These are phyloP conservation scores for Epinephelus awoara DNA, from an alignment of 2,797 vertebrate genomes.

Conservation along the genomic window DNA sequence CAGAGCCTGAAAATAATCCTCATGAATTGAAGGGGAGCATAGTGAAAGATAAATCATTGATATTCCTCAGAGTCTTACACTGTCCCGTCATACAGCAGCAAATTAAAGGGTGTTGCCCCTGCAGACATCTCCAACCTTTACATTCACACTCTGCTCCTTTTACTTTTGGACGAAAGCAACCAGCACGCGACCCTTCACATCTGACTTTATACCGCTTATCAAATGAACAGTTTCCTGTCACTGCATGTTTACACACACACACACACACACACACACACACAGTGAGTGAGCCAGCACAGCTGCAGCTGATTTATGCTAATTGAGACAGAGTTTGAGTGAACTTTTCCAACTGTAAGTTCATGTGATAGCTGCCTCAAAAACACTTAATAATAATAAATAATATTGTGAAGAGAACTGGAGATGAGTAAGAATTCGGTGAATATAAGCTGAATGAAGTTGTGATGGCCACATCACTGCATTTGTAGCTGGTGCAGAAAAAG, in stretches of 20 bases:
- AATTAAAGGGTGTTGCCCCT: background rate
- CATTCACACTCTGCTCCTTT: background rate
- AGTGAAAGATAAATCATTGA: constrained; percentile 8
- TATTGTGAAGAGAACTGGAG: background rate
- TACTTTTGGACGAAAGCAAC: background rate
- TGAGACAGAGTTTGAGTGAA: background rate
- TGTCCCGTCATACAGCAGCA: background rate
- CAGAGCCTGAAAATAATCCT: background rate
- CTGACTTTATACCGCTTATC: background rate
- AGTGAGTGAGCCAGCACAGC: constrained; percentile 21
- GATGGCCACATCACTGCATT: background rate
- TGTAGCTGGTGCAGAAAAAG: background rate
- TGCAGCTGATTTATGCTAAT: constrained; percentile 30
- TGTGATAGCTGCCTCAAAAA: background rate
- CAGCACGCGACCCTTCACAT: background rate
- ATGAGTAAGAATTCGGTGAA: background rate
- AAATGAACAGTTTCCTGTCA: background rate
- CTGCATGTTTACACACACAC: background rate
- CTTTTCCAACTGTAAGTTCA: background rate
- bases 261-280: background rate
- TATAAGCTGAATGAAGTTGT: background rate
- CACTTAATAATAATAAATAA: background rate
- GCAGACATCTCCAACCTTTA: background rate
- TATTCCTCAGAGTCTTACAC: background rate
- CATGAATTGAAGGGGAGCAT: background rate